Evolutionary conservation across 2,797 vertebrate species (phyloP).

Genomic region (Anguilla marmorata): DNA sequence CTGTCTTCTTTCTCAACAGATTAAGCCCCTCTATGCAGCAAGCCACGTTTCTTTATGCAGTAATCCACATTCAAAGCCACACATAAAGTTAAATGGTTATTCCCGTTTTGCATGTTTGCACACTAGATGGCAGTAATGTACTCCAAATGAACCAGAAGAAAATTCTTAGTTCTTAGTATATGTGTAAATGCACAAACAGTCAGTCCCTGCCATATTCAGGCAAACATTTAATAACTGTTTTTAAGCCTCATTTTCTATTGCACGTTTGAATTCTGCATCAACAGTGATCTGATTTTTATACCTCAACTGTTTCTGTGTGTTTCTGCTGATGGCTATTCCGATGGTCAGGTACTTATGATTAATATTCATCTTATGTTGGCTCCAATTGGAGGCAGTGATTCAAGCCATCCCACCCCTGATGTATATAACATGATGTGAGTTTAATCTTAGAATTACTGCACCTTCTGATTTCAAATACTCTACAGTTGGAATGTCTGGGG

Average conservation of each 20-base stretch:
- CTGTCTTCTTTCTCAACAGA: not conserved
- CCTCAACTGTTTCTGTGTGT: not conserved
- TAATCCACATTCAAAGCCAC: not conserved
- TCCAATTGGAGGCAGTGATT: not conserved
- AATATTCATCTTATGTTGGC: not conserved
- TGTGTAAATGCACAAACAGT: not conserved
- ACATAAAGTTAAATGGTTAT: not conserved
- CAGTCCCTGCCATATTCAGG: not conserved
- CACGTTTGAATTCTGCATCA: not conserved
- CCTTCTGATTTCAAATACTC: not conserved
- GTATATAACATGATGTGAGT: not conserved
- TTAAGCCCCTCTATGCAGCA: no score
- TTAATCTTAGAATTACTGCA: not conserved
- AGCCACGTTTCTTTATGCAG: no score
- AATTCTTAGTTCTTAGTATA: not conserved
- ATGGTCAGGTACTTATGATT: not conserved
- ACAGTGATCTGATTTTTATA: not conserved
- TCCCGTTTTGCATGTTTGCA: not conserved
- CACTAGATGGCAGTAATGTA: slow-evolving; percentile 54
- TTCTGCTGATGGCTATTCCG: not conserved
- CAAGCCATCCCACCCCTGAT: not conserved
- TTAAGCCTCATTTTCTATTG: not conserved
- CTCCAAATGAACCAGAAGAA: slow-evolving; percentile 21
- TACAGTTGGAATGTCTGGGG: not conserved
- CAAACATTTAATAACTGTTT: not conserved